Evolutionary conservation across 2,888 invertebrate genomes (phyloP), one percentile per base, ranked within the genome.

Genomic region (Cryptocephalus moraei): DNA sequence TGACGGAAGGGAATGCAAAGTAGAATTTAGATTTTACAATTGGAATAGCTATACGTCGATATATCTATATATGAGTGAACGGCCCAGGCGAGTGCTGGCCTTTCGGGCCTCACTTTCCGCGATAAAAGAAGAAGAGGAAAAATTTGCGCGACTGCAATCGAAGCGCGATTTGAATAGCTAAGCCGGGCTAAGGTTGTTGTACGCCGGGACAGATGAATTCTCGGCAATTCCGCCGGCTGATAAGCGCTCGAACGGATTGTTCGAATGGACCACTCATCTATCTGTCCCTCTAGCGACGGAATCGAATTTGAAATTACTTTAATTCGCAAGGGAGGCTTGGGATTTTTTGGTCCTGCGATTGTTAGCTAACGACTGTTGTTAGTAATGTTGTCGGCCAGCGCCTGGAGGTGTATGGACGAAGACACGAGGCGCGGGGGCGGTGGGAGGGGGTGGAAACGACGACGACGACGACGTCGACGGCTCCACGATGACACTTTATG

Each of bases 251-350:
- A 13, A 66, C 67, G 66, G 59, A 63, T 64, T 68, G 70, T 63
- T 58, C 63, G 62, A 60, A 62, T 68, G 67, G 63, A 68, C 69
- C 69, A 69, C 69, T 70, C 69, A 71, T 71, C 69, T 70, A 68
- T 69, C 69, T 68, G 69, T 70, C 69, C 70, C 70, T 70, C 68
- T 64, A 65, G 67, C 67, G 68, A 66, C 67, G 68, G 69, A 70
- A 70, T 71, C 71, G 71, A 71, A 71, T 71, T 70, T 70, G 70
- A 70, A 71, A 71, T 71, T 70, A 70, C 69, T 71, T 71, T 71
- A 71, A 71, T 71, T 71, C 71, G 65, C 70, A 65, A 65, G 71
- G 70, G 70, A 71, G 68, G 65, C 64, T 64, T 65, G 59, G 67
- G 68, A 68, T 68, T 69, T 69, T 70, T 69, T 68, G 62, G 62